Base-by-base conservation (phyloP, 2,797 vertebrate species). In the Geotrypetes seraphini region DNA sequence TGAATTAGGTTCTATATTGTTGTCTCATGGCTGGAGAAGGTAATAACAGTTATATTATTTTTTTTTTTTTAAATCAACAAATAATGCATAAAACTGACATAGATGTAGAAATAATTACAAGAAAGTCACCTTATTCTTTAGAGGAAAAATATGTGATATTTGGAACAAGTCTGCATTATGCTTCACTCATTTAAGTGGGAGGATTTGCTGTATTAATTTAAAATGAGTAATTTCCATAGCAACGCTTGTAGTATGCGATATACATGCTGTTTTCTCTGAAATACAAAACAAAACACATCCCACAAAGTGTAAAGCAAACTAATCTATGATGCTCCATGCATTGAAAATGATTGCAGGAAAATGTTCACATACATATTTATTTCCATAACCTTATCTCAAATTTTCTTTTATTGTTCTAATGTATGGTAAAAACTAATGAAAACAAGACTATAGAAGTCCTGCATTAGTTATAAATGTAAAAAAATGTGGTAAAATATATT, bases 31-130 rank as follows among this genome's bases (percentile, higher is more conserved):
- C 15, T 27, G 5, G 10, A 7, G 7, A 13, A 20, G 31, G 22
- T 43, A 28, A 36, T 48, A 46, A 32, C 38, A 14, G n/a, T 10
- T n/a, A n/a, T n/a, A 7, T 28, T 44, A 35, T 17, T 29, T 53
- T 22, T 25, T 27, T 42, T 26, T 32, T 22, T 34, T 26, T 53
- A 12, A 31, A 38, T 51, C 2, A 3, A 12, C 17, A 34, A 32
- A 35, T 10, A 6, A 7, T 16, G 15, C 12, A 9, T 16, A 25
- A 47, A 39, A 35, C 24, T 14, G 29, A 15, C 18, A 29, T 10
- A 16, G 9, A 21, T 32, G 29, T 37, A 10, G 19, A 22, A 9
- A 7, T 28, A 19, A 16, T n/a, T n/a, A n/a, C n/a, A n/a, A 8
- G 7, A 8, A 5, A n/a, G 12, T 26, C 31, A 16, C 19, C 31